A percentile compares a stretch with the other conserved stretches of the same genome.
These are phyloP conservation scores for Acropternis orthonyx DNA, from an alignment of 2,797 vertebrate genomes.

Conservation along the genomic window DNA sequence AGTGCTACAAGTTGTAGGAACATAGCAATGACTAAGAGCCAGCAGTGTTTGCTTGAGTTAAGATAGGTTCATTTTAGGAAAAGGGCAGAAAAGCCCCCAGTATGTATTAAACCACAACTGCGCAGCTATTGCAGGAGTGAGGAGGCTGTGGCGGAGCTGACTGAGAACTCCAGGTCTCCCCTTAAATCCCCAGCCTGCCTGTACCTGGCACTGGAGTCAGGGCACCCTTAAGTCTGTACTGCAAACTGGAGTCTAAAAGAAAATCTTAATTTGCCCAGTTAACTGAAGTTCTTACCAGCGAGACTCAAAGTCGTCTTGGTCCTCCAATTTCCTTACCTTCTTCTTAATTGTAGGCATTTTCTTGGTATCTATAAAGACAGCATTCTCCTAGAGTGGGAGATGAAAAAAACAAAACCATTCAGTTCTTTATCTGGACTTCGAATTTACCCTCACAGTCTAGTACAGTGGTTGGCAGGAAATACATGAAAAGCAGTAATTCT, in stretches of 20 bases:
- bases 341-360: constrained; percentile 94
- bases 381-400: constrained; percentile 84
- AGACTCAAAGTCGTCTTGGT: constrained; percentile 94
- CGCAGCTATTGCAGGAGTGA: not conserved
- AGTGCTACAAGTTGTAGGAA: not conserved
- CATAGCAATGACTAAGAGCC: not conserved
- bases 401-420: not conserved
- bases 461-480: not conserved
- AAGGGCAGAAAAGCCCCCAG: not conserved
- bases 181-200: not conserved
- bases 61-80: not conserved
- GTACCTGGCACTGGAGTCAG: not conserved
- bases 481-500: not conserved
- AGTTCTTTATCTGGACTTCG: not conserved
- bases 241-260: not conserved
- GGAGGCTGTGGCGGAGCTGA: not conserved
- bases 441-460: not conserved
- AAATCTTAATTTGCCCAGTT: not conserved
- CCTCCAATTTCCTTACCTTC: constrained; percentile 95
- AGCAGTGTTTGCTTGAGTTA: not conserved
- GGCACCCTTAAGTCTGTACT: not conserved
- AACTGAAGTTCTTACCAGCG: constrained; percentile 82
- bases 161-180: not conserved
- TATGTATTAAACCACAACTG: not conserved
- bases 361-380: constrained; percentile 96